phyloP scores from a whole-genome alignment of 2,888 invertebrate genomes.

The Trichogramma dendrolimi region DNA sequence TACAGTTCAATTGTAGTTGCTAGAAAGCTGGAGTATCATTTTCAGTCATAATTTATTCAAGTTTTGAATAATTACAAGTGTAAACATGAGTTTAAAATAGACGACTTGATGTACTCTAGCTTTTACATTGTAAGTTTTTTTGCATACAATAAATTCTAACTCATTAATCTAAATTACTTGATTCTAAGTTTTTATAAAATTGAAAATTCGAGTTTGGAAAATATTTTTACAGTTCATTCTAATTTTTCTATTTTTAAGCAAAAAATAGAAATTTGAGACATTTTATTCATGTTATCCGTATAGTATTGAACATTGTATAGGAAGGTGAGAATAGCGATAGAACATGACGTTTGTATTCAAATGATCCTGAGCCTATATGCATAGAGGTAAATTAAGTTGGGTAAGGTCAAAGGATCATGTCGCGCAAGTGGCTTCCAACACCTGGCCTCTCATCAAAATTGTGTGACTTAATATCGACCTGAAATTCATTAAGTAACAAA shows the following conservation, averaged over 20 bases:
- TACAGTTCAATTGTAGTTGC: conserved; percentile 20
- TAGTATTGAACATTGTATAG: conserved; percentile 15
- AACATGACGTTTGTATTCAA: conserved; percentile 41
- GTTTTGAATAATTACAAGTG: neutral
- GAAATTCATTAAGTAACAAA: conserved; percentile 54
- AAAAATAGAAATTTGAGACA: conserved; percentile 13
- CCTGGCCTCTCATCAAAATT: conserved; percentile 51
- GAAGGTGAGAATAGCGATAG: conserved; percentile 46
- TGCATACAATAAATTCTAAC: conserved; percentile 39
- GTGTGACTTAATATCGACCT: conserved; percentile 54
- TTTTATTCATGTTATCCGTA: neutral
- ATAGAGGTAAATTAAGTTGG: conserved; percentile 48
- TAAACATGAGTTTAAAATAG: conserved; percentile 23
- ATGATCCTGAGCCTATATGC: conserved; percentile 38
- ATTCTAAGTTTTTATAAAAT: conserved; percentile 28
- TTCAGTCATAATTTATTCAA: conserved; percentile 9
- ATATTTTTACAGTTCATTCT: conserved; percentile 41
- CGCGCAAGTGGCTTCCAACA: conserved; percentile 52
- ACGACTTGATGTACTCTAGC: conserved; percentile 44
- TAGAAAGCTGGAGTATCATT: conserved; percentile 26
- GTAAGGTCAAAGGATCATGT: conserved; percentile 49
- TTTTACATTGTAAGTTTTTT: conserved; percentile 42
- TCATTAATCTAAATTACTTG: conserved; percentile 38
- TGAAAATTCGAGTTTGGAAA: conserved; percentile 40
- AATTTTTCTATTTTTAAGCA: conserved; percentile 42